These are phyloP conservation scores for Pseudoips prasinana DNA, from an alignment of 2,888 invertebrate species.

Conservation along the genomic window DNA sequence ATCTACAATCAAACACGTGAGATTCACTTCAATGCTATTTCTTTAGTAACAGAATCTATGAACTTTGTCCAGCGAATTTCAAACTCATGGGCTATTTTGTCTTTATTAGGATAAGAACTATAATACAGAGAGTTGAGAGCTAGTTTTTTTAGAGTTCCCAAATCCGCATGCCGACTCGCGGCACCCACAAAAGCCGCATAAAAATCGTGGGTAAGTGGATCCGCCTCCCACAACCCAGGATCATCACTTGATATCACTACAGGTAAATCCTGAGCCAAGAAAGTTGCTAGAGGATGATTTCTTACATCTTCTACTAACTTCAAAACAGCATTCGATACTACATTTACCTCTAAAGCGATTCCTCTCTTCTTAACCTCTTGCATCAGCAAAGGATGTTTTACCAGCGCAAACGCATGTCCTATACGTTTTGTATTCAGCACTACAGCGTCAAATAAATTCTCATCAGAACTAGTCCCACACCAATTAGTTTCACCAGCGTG, in stretches of 20 bases:
- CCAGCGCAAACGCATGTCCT: constrained; percentile 88
- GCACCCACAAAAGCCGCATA: constrained; percentile 90
- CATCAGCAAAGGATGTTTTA: constrained; percentile 87
- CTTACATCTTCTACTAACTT: constrained; percentile 86
- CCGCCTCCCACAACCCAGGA: constrained; percentile 89
- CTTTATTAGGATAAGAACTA: constrained; percentile 80
- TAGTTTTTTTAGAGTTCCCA: constrained; percentile 87
- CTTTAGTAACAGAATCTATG: constrained; percentile 49
- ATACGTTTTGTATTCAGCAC: constrained; percentile 87
- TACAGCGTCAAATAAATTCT: constrained; percentile 89
- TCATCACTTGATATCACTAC: constrained; percentile 90
- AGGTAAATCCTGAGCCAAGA: constrained; percentile 85
- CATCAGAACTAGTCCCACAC: constrained; percentile 85
- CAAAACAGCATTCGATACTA: constrained; percentile 90
- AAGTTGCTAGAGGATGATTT: constrained; percentile 87
- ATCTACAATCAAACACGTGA: constrained; percentile 5
- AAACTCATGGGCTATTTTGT: constrained; percentile 59
- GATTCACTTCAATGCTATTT: constrained; percentile 8
- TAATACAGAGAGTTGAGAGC: constrained; percentile 88
- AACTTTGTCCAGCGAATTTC: constrained; percentile 68
- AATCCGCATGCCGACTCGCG: constrained; percentile 85
- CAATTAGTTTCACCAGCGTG: constrained; percentile 93
- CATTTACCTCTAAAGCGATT: constrained; percentile 89
- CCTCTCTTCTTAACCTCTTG: constrained; percentile 79
- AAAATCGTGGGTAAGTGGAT: constrained; percentile 86